A percentile compares a stretch with the other conserved stretches of the same genome.
Conservation (phyloP, 2,113 vertebrate species). For the Toxotes chatareus region DNA sequence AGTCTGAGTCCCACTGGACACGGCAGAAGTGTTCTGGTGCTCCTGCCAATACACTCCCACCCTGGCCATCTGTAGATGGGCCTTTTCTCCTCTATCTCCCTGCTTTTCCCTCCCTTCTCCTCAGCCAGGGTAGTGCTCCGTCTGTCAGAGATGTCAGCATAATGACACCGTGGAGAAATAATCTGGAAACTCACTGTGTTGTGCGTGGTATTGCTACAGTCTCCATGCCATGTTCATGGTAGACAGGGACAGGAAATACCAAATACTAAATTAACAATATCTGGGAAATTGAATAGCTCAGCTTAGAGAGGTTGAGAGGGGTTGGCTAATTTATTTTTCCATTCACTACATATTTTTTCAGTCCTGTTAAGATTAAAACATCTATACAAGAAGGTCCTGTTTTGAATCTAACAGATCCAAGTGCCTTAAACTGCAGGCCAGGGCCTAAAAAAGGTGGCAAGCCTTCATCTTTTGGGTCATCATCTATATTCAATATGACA, state of each 20-base stretch:
- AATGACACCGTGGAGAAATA: conserved; percentile 42
- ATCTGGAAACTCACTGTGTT: conserved; percentile 45
- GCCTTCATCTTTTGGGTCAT: conserved; percentile 35
- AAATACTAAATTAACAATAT: conserved; percentile 42
- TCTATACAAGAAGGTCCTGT: conserved; percentile 36
- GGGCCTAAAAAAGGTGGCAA: conserved; percentile 17
- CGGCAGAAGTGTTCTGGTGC: conserved; percentile 80
- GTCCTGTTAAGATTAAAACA: conserved; percentile 52
- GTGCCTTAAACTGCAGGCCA: conserved; percentile 51
- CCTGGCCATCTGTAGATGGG: conserved; percentile 83
- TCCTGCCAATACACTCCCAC: conserved; percentile 84
- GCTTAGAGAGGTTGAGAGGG: conserved; percentile 19
- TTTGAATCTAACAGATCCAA: conserved; percentile 43
- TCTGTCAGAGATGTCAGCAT: conserved; percentile 75
- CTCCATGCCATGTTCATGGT: conserved; percentile 21
- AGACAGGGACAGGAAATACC: conserved; percentile 28
- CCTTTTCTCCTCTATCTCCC: conserved; percentile 75
- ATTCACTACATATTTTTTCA: conserved; percentile 41
- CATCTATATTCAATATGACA: conserved; percentile 56
- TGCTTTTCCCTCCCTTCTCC: conserved; percentile 56
- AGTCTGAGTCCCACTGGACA: conserved; percentile 81
- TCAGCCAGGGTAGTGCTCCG: conserved; percentile 60
- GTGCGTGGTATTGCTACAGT: conserved; percentile 33
- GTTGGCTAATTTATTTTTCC: conserved; percentile 47
- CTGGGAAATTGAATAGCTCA: conserved; percentile 11